Percentiles rank a stretch among this genome's conserved stretches.
Conservation (phyloP, 2,113 vertebrate genomes). For the Calidris pugnax region DNA sequence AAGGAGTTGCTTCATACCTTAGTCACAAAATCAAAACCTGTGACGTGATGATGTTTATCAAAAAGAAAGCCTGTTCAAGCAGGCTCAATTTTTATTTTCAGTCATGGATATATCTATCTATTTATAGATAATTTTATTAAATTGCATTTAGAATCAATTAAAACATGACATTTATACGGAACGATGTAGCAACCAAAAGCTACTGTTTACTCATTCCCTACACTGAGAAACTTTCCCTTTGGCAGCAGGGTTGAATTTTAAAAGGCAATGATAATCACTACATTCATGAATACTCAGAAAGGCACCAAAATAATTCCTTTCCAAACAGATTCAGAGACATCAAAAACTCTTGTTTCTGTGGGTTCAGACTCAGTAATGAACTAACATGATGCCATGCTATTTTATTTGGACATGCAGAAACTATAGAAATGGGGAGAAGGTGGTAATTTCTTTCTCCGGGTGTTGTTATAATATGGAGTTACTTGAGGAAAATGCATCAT, state of each 20-base stretch:
- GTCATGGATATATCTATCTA: neutral
- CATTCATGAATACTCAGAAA: neutral
- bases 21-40: neutral
- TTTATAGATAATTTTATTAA: slow-evolving; percentile 1
- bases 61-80: neutral
- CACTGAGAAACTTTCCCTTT: neutral
- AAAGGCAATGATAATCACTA: neutral
- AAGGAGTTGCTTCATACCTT: neutral
- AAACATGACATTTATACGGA: neutral
- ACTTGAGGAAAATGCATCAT: neutral
- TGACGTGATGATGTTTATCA: neutral
- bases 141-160: slow-evolving; percentile 24
- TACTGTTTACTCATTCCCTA: neutral
- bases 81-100: neutral
- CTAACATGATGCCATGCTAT: neutral
- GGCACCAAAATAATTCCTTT: neutral
- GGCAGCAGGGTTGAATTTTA: neutral
- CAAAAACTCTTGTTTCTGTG: neutral
- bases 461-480: neutral
- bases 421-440: neutral
- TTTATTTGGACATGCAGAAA: neutral
- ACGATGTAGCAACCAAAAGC: neutral
- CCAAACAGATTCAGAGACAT: neutral
- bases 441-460: neutral
- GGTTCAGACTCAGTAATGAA: neutral